These are phyloP conservation scores for Pseudopleuronectes americanus DNA, from an alignment of 2,797 vertebrate genomes.

Conservation along the genomic window DNA sequence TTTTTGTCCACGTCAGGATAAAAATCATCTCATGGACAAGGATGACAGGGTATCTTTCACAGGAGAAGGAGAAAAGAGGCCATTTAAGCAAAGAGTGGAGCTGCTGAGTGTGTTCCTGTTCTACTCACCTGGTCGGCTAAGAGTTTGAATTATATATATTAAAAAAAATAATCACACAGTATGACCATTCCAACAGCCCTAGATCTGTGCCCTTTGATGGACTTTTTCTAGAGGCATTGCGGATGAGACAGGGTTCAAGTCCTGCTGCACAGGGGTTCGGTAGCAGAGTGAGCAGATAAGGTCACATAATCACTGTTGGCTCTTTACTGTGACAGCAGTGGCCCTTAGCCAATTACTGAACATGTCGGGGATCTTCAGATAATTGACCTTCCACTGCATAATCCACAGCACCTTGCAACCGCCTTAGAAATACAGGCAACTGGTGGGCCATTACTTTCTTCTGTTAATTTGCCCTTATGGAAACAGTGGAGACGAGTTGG, in stretches of 20 bases:
- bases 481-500: constrained; percentile 5
- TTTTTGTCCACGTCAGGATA: constrained; percentile 51
- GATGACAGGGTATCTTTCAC: constrained; percentile 31
- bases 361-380: constrained; percentile 50
- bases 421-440: constrained; percentile 42
- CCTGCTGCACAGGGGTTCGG: constrained; percentile 1
- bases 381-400: constrained; percentile 54
- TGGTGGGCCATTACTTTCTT: constrained; percentile 39
- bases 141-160: not conserved
- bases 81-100: constrained; percentile 2
- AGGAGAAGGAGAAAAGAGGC: constrained; percentile 12
- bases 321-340: constrained; percentile 40
- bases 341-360: constrained; percentile 60
- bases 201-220: no score
- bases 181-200: not conserved
- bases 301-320: constrained; percentile 52
- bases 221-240: not conserved
- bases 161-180: not conserved
- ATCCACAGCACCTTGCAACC: constrained; percentile 52
- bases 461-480: constrained; percentile 25
- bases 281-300: constrained; percentile 32
- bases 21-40: constrained; percentile 39
- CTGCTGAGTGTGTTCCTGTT: constrained; percentile 11
- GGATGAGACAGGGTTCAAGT: not conserved
- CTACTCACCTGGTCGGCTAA: constrained; percentile 3